A percentile compares a stretch with the other conserved stretches of the same genome.
These are phyloP conservation scores for Drosophila neutralis DNA, from an alignment of 2,888 invertebrate species.

Conservation along the genomic window DNA sequence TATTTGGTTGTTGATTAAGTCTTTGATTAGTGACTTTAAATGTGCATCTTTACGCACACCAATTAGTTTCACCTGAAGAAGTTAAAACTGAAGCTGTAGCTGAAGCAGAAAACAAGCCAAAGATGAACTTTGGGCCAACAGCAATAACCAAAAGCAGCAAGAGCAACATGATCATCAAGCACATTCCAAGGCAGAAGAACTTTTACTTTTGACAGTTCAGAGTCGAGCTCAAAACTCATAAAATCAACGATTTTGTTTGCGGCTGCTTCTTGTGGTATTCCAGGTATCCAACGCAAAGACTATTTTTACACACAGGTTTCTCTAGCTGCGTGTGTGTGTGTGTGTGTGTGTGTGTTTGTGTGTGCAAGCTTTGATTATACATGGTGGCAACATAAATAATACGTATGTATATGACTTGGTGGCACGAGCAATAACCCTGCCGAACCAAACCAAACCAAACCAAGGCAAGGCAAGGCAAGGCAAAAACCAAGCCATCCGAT, in stretches of 20 bases:
- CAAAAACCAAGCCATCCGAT: constrained; percentile 29
- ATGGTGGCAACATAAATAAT: constrained; percentile 63
- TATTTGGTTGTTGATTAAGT: constrained; percentile 4
- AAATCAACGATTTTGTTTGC: constrained; percentile 37
- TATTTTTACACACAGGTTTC: constrained; percentile 72
- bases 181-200: constrained; percentile 73
- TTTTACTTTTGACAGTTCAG: constrained; percentile 71
- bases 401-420: constrained; percentile 64
- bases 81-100: constrained; percentile 6
- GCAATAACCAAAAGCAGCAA: constrained; percentile 12
- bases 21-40: constrained; percentile 15
- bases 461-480: constrained; percentile 1
- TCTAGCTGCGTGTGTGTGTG: constrained; percentile 17
- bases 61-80: constrained; percentile 58
- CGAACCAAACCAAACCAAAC: constrained; percentile 16
- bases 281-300: constrained; percentile 50
- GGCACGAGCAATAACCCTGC: constrained; percentile 78
- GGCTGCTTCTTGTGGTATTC: constrained; percentile 36
- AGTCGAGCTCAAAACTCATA: constrained; percentile 39
- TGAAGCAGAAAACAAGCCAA: background rate
- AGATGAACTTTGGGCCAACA: constrained; percentile 23
- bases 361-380: constrained; percentile 63
- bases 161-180: constrained; percentile 26
- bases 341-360: constrained; percentile 7
- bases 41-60: constrained; percentile 31